A percentile compares a stretch with the other conserved stretches of the same genome.
Evolutionary conservation across 1,140 invertebrate species (phyloP).

Genomic region (Pseudomyrmex flavicornis): DNA sequence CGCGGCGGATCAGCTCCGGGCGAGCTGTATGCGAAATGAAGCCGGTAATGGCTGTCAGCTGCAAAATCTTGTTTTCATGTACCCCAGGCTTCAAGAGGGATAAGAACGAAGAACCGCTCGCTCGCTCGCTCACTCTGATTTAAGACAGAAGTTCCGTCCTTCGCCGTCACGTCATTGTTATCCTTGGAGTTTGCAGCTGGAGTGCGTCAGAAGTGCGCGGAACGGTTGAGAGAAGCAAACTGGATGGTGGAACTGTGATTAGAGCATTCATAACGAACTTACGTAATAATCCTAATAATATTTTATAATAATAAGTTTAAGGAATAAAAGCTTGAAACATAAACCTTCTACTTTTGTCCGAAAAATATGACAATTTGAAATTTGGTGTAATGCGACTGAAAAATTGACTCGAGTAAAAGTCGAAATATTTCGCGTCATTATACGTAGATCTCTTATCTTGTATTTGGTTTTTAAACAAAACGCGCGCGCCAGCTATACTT

Average conservation of each 20-base stretch:
- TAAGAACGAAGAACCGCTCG: conserved; percentile 46
- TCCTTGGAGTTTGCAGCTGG: conserved; percentile 56
- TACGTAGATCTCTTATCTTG: not conserved
- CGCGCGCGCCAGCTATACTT: not conserved
- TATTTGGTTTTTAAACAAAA: not conserved
- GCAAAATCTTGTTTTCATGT: conserved; percentile 57
- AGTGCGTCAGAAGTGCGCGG: conserved; percentile 44
- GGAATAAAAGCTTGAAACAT: conserved; percentile 3
- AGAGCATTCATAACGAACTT: conserved; percentile 38
- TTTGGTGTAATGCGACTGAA: too few relatives aligned
- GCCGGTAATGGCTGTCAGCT: conserved; percentile 58
- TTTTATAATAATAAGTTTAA: conserved; percentile 23
- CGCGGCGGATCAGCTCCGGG: conserved; percentile 32
- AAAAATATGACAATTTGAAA: not conserved
- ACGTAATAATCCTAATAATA: conserved; percentile 37
- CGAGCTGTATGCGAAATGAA: conserved; percentile 51
- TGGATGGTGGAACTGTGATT: conserved; percentile 48
- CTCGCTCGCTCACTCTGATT: conserved; percentile 44
- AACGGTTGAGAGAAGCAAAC: conserved; percentile 33
- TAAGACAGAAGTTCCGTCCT: conserved; percentile 53
- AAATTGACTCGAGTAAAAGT: too few relatives aligned
- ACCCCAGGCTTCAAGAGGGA: conserved; percentile 36
- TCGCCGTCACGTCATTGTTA: conserved; percentile 59
- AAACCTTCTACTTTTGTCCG: not conserved
- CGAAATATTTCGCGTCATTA: not conserved